Base-by-base conservation (phyloP, 2,888 invertebrate species). In the Autographa gamma region DNA sequence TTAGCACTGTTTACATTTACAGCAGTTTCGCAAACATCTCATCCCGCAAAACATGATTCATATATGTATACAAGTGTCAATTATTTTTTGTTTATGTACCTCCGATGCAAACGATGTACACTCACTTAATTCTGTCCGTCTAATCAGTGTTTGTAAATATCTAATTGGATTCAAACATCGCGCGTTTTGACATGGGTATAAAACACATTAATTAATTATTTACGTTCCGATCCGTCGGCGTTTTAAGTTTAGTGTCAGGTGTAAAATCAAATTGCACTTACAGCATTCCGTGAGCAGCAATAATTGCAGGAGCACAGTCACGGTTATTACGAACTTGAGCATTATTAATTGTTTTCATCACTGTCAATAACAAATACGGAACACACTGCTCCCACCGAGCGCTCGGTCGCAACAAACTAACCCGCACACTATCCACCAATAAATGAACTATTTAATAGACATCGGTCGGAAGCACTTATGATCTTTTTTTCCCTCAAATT, bases 211-310 rank as follows among this genome's bases (percentile, higher is more conserved):
- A 81, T 73, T 82, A 19, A 64, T 52, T 65, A 31, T 59, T 72
- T 64, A 66, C 69, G 81, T 84, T 84, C 69, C 66, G 63, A 76
- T 73, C 63, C 71, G 69, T 75, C 67, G 62, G 60, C 60, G 59
- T 73, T 32, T 74, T 63, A 52, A 61, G 60, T 70, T 64, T 19
- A 73, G 66, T 69, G 71, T 72, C 67, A 83, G 64, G 69, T 72
- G 74, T 77, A 76, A 71, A 77, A 71, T 76, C 31, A 73, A 80
- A 74, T 72, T 66, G 64, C 41, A 90, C 90, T 90, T 86, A 90
- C 90, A 77, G 69, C 86, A 77, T 77, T 82, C 72, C 56, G 66
- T 78, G 71, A 82, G 80, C 58, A 85, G 80, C 59, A 83, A 79
- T 62, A 83, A 82, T 60, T 85, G 82, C 61, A 87, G 74, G 25